Evolutionary conservation across 2,797 vertebrate genomes (phyloP).

Genomic region (Staurois parvus): DNA sequence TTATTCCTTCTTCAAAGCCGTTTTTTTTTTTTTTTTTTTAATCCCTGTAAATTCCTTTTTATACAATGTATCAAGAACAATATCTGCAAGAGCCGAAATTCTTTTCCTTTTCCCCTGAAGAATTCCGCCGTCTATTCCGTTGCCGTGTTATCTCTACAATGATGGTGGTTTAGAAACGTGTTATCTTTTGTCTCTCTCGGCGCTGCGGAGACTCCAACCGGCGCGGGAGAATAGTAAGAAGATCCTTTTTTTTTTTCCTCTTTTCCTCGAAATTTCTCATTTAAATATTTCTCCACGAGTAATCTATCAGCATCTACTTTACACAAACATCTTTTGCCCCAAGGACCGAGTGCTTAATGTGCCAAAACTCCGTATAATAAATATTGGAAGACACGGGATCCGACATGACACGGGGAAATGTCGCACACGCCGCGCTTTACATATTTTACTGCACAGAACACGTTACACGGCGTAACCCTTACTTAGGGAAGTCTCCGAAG

Average conservation of each 20-base stretch:
- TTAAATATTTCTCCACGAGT: slow-evolving; percentile 38
- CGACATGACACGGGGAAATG: slow-evolving; percentile 5
- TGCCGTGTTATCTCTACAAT: not conserved
- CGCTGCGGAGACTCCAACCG: not conserved
- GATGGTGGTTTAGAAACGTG: too few species aligned
- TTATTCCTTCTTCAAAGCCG: too few species aligned
- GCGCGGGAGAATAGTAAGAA: slow-evolving; percentile 20
- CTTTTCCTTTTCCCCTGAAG: not conserved
- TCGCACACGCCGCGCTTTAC: not conserved
- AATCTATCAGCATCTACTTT: slow-evolving; percentile 47
- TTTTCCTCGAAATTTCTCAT: slow-evolving; percentile 23
- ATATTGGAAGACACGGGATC: slow-evolving; percentile 41
- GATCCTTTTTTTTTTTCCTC: not conserved
- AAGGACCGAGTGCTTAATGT: slow-evolving; percentile 50
- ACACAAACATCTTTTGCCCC: slow-evolving; percentile 48
- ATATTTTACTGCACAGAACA: not conserved
- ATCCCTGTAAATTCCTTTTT: not conserved
- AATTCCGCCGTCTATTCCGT: not conserved
- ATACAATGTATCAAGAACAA: not conserved
- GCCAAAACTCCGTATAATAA: slow-evolving; percentile 42
- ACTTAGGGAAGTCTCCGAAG: not conserved
- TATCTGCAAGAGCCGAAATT: not conserved
- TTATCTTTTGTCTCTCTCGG: not conserved
- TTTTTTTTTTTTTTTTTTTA: too few species aligned
- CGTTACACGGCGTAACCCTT: not conserved